Base-by-base conservation (phyloP, 37 sponge, comb jelly and placozoan species). In the Crambe crambe region DNA sequence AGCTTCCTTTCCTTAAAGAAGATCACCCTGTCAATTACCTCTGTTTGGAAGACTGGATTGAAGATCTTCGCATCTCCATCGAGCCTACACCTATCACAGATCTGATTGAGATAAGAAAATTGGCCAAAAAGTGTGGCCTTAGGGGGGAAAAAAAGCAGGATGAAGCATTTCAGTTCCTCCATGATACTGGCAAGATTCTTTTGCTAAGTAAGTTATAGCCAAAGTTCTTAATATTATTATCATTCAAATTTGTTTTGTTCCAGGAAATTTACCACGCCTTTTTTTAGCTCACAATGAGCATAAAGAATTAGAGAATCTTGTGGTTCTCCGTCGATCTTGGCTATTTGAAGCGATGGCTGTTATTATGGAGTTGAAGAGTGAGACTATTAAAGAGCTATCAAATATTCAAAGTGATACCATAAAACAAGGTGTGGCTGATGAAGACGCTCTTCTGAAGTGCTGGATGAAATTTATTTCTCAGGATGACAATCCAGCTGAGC, bases 341-440 rank as follows among this genome's bases (percentile, higher is more conserved):
- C 77, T 90, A 20, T 74, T 80, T 27, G 56, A 54, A 18, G 72
- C 79, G 27, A 90, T 90, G 90, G 80, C 67, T 23, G 70, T 80
- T 5, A 35, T 85, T 1, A 70, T 90, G 67, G 71, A 78, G 37
- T 58, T 88, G 38, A 6, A 15, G 6, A 12, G 12, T 15, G n/a
- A n/a, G n/a, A 36, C 37, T 31, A n/a, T n/a, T n/a, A 5, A 68
- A 68, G 69, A 37, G 4, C 37, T 68, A 3, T 21, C 63, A 20
- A 3, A 32, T 9, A 36, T 10, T 6, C 37, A 31, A 18, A 4
- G 12, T 36, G 2, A 5, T 6, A 35, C 25, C 23, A 44, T 87
- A 2, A 56, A 21, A 5, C 34, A 37, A 47, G 82, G 82, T 1
- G 26, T 58, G 18, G 73, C 78, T 43, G 26, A 37, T 27, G 37